Percentiles rank a stretch among this genome's conserved stretches.
Evolutionary conservation across 1,140 invertebrate species (phyloP).

Genomic region (Lepidurus couesii): DNA sequence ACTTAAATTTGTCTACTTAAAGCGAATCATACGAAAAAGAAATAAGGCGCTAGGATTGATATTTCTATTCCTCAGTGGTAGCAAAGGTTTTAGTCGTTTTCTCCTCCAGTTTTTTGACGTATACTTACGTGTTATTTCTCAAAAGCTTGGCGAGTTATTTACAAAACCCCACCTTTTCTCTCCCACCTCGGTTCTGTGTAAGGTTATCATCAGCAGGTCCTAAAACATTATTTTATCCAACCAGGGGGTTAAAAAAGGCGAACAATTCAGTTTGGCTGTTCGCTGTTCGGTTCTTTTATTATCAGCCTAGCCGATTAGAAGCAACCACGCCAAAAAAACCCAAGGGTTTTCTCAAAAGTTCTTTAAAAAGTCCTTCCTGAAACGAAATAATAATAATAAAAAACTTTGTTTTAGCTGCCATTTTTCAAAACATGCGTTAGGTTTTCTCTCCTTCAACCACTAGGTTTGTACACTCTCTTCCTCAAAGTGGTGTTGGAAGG

Average conservation of each 20-base stretch:
- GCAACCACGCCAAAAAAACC: background rate
- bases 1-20: conserved; percentile 12
- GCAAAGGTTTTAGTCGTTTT: background rate
- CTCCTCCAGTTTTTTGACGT: background rate
- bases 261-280: background rate
- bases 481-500: conserved; percentile 9
- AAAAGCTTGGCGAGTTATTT: background rate
- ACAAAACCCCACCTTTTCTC: background rate
- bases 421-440: conserved; percentile 13
- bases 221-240: background rate
- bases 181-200: background rate
- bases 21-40: background rate
- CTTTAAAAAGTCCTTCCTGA: background rate
- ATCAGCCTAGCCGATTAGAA: background rate
- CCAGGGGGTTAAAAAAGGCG: background rate
- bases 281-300: background rate
- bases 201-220: background rate
- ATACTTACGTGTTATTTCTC: background rate
- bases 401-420: conserved; percentile 22
- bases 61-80: conserved; percentile 8
- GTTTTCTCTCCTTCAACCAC: conserved; percentile 21
- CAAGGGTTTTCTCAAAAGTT: background rate
- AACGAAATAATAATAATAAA: background rate
- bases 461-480: conserved; percentile 10
- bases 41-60: conserved; percentile 4